Evolutionary conservation across 2,113 vertebrate species (phyloP).

Genomic region (Eptesicus fuscus): DNA sequence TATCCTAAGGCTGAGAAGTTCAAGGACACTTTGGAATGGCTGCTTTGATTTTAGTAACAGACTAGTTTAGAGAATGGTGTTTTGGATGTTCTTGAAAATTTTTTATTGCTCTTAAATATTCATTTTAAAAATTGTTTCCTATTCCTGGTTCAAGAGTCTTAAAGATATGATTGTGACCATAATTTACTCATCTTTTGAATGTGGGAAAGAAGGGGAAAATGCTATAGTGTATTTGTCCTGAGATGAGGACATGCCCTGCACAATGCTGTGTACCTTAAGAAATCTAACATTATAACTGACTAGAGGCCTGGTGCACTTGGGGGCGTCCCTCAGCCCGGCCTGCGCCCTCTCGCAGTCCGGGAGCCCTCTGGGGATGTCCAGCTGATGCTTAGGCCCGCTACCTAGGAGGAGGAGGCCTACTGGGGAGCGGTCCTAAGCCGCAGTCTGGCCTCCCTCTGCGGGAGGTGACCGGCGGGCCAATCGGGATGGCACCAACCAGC

Average conservation of each 20-base stretch:
- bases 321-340: no score
- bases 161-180: background rate
- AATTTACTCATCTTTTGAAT: background rate
- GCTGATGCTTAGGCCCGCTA: no score
- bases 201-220: background rate
- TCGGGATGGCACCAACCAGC: no score
- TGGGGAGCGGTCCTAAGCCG: no score
- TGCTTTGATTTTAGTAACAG: background rate
- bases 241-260: background rate
- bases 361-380: no score
- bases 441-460: no score
- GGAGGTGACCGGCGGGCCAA: no score
- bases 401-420: no score
- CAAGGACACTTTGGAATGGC: background rate
- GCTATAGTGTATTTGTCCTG: background rate
- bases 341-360: no score
- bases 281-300: background rate
- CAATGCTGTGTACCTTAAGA: background rate
- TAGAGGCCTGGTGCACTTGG: no score
- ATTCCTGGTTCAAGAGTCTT: background rate
- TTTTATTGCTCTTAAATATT: background rate
- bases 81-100: background rate
- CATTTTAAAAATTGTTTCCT: background rate
- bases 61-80: background rate
- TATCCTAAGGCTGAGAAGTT: background rate